Conservation (phyloP, 1,140 invertebrate species). For the Solenopsis fugax region DNA sequence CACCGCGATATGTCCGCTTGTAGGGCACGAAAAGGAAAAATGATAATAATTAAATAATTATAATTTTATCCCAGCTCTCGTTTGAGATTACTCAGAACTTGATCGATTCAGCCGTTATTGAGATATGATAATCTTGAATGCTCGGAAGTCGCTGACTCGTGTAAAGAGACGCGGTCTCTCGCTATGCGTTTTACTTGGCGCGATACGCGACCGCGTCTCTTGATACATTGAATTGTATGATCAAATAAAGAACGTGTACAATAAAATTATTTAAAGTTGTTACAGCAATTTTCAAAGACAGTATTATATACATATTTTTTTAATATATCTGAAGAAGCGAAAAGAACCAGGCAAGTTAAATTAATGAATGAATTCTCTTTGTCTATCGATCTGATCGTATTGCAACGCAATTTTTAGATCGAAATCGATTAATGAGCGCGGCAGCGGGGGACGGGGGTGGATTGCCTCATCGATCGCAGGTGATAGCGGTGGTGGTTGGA, state of each 20-base stretch:
- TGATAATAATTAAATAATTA: too few species aligned
- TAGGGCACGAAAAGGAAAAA: too few species aligned
- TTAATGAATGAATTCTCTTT: not conserved
- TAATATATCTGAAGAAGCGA: not conserved
- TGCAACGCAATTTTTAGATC: conserved; percentile 1
- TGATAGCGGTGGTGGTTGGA: conserved; percentile 33
- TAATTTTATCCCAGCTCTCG: too few species aligned
- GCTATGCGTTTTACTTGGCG: too few species aligned
- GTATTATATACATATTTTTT: not conserved
- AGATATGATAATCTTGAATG: too few species aligned
- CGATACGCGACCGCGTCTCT: too few species aligned
- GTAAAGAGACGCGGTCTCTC: too few species aligned
- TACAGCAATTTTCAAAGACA: not conserved
- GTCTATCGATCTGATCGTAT: not conserved
- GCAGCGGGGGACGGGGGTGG: not conserved
- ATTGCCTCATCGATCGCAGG: conserved; percentile 32
- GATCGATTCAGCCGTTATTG: too few species aligned
- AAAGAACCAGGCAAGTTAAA: not conserved
- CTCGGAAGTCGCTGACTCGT: too few species aligned
- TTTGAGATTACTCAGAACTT: too few species aligned
- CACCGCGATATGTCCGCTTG: too few species aligned
- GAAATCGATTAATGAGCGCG: conserved; percentile 23
- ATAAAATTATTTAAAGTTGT: not conserved
- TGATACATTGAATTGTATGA: not conserved
- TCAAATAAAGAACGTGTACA: not conserved